Base-by-base conservation (phyloP, 2,888 invertebrate species). In the Tetragonisca angustula region DNA sequence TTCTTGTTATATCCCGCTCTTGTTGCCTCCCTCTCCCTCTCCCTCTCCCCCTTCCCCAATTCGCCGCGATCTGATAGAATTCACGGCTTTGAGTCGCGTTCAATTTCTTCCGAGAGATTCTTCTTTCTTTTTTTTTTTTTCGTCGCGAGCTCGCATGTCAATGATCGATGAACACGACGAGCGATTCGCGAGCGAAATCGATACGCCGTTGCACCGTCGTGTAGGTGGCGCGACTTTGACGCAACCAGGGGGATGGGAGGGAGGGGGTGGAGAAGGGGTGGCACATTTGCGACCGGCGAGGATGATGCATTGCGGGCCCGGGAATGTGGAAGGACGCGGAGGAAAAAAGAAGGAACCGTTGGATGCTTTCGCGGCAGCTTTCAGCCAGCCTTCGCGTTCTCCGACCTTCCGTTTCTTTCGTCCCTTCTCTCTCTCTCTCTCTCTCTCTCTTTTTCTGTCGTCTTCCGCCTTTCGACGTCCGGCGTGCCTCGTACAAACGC, bases 221-320 rank as follows among this genome's bases (percentile, higher is more conserved):
- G 21, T 32, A 11, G 68, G 5, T 13, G 19, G 49, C 19, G n/a
- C n/a, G 70, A 56, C 24, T 59, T 59, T n/a, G 64, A 24, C 27
- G 52, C 9, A 32, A 15, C 11, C 19, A 36, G 24, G 13, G n/a
- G n/a, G n/a, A n/a, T n/a, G 59, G 59, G 24, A 21, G 9, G 62
- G 62, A 19, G 27, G 27, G 11, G 43, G 50, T 17, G 50, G 9
- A 62, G 62, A n/a, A n/a, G 27, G 1, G 43, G 50, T 19, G 50
- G 61, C 56, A 64, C 54, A 72, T 50, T 76, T 84, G 73, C 83
- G 64, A 27, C 32, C 71, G 27, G 61, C 64, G 64, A 56, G 70
- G 74, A 76, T 79, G 81, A 84, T 81, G 85, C 84, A 84, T 85
- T 61, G 83, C 83, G 62, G 77, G n/a, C 52, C 24, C 43, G 43